These are phyloP conservation scores for Cordilura impudica DNA, from an alignment of 2,888 invertebrate species.

Conservation along the genomic window DNA sequence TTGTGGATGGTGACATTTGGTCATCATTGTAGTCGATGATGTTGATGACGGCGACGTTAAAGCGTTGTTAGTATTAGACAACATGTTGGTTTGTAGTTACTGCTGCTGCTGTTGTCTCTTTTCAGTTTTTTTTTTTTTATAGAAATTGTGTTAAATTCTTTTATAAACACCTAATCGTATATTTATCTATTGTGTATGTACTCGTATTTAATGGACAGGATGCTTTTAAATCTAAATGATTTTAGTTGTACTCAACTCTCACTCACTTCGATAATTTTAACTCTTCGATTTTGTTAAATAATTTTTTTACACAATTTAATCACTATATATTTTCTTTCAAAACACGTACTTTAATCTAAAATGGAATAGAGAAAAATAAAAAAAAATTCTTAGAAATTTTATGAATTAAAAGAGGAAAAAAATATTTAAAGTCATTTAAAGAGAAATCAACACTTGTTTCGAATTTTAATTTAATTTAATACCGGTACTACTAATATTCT, in stretches of 20 bases:
- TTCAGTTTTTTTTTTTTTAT: not conserved
- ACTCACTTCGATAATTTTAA: slow-evolving; percentile 1
- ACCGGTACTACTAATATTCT: too few species aligned
- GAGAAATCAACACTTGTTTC: not conserved
- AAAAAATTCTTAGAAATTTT: not conserved
- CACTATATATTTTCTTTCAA: not conserved
- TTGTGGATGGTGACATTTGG: slow-evolving; percentile 49
- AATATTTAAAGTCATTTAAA: not conserved
- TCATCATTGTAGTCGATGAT: slow-evolving; percentile 40
- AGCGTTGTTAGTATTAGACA: slow-evolving; percentile 8
- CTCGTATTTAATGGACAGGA: not conserved
- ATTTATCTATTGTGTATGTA: not conserved
- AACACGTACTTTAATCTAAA: not conserved
- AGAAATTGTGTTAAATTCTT: not conserved
- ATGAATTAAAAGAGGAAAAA: too few species aligned
- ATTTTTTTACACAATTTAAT: slow-evolving; percentile 22
- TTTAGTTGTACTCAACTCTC: not conserved
- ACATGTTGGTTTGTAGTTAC: not conserved
- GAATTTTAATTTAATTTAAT: not conserved
- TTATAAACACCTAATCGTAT: not conserved
- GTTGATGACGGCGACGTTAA: slow-evolving; percentile 12
- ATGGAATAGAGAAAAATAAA: not conserved
- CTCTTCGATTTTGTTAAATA: slow-evolving; percentile 11
- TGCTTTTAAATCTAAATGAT: not conserved
- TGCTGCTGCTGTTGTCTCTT: slow-evolving; percentile 20